Evolutionary conservation across 1,140 invertebrate species (phyloP).

Genomic region (Stegodyphus dumicola): DNA sequence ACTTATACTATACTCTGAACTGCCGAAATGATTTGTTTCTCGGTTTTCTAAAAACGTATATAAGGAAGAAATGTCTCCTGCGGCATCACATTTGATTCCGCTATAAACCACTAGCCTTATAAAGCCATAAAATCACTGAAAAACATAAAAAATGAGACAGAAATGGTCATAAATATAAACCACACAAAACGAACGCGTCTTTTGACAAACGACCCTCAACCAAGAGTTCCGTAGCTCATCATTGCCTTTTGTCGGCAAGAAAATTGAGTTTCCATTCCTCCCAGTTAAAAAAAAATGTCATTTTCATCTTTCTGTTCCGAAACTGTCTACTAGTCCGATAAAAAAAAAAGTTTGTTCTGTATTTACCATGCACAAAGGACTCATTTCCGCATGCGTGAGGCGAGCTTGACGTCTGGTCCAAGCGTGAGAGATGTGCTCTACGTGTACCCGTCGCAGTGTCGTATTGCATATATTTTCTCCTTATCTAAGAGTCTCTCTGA

Average conservation of each 20-base stretch:
- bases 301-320: background rate
- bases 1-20: no score
- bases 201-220: slow-evolving; percentile 31
- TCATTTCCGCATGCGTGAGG: slow-evolving; percentile 18
- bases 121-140: background rate
- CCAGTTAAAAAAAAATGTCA: slow-evolving; percentile 28
- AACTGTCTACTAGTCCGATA: slow-evolving; percentile 1
- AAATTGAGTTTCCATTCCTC: slow-evolving; percentile 35
- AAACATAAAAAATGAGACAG: background rate
- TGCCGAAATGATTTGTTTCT: background rate
- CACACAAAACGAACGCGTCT: slow-evolving; percentile 1
- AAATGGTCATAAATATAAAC: slow-evolving; percentile 20
- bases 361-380: slow-evolving; percentile 46
- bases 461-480: no score
- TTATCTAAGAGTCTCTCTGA: no score
- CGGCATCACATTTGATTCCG: no score
- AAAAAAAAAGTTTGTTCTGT: slow-evolving; percentile 4
- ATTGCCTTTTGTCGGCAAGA: slow-evolving; percentile 34
- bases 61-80: background rate
- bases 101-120: background rate
- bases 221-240: slow-evolving; percentile 28
- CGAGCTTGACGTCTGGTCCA: slow-evolving; percentile 16
- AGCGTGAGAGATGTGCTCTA: slow-evolving; percentile 13
- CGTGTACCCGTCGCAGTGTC: background rate
- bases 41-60: background rate